Base-by-base conservation (phyloP, 2,113 vertebrate species). In the Neofelis nebulosa region DNA sequence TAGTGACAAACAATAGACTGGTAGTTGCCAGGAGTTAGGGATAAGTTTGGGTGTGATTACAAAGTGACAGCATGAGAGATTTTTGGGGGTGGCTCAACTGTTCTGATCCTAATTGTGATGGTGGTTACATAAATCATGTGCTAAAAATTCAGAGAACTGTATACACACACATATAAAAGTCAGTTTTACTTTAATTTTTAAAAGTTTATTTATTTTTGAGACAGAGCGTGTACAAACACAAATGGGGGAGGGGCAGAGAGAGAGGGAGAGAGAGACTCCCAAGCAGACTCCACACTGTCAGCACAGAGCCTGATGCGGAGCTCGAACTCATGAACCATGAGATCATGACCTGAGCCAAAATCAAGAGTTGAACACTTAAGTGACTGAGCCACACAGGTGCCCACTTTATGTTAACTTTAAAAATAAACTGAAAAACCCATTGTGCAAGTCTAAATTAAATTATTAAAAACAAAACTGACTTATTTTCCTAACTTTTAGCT, bases 401-500 rank as follows among this genome's bases (percentile, higher is more conserved):
- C 7, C 57, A 95, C 52, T 83, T 0, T 29, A 89, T 71, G 15
- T 27, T 41, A 41, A 74, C 41, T 74, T 48, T 9, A 48, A 76
- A 76, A 76, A 29, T 76, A 88, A 86, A 91, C 27, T n/a, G 25
- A 38, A 96, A 92, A 93, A 33, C 29, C 52, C 15, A 33, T 12
- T 71, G 48, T 85, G 0, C 8, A 61, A 63, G 33, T 66, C 48
- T 84, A 92, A 91, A 92, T 69, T 23, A 86, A 96, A 73, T 87
- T 91, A 36, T 55, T 41, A 66, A 90, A 97, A 96, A 87, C 55
- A 92, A 91, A 95, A 41, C 13, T 71, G 85, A 84, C 23, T 57
- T 76, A 91, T 88, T 82, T 91, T 93, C 31, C 48, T 61, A 82
- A 97, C 10, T 89, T 91, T 93, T 55, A 88, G 10, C 95, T 96